These are phyloP conservation scores for Acleris holmiana DNA, from an alignment of 2,888 invertebrate species.

Conservation along the genomic window DNA sequence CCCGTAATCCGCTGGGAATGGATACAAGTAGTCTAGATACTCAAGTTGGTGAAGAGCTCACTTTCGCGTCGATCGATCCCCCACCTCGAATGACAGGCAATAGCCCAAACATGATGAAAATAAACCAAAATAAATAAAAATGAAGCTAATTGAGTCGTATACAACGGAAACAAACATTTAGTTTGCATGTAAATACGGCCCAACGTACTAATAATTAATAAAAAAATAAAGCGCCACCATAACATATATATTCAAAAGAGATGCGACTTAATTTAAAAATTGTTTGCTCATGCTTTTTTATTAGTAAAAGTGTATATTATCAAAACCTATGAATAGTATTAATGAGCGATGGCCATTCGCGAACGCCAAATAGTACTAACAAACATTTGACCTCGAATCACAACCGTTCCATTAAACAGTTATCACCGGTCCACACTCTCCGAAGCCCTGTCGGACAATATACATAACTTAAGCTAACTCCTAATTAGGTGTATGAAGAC, in stretches of 20 bases:
- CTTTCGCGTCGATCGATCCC: constrained; percentile 3
- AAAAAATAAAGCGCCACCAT: constrained; percentile 16
- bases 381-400: constrained; percentile 43
- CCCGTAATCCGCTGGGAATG: background rate
- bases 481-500: constrained; percentile 39
- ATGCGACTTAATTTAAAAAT: constrained; percentile 12
- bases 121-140: constrained; percentile 7
- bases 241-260: constrained; percentile 27
- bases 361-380: constrained; percentile 8
- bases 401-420: constrained; percentile 39
- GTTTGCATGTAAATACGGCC: constrained; percentile 41
- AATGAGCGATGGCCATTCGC: constrained; percentile 21
- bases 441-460: constrained; percentile 33
- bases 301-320: constrained; percentile 25
- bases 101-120: background rate
- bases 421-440: constrained; percentile 32
- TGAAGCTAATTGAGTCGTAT: constrained; percentile 3
- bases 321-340: constrained; percentile 23
- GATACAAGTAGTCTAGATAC: background rate
- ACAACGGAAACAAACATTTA: constrained; percentile 34
- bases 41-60: background rate
- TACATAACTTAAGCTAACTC: constrained; percentile 32
- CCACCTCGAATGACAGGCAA: background rate
- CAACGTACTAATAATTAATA: constrained; percentile 20
- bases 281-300: constrained; percentile 23